phyloP scores from a whole-genome alignment of 1,140 invertebrate species.

The Lamellibrachia luymesi region DNA sequence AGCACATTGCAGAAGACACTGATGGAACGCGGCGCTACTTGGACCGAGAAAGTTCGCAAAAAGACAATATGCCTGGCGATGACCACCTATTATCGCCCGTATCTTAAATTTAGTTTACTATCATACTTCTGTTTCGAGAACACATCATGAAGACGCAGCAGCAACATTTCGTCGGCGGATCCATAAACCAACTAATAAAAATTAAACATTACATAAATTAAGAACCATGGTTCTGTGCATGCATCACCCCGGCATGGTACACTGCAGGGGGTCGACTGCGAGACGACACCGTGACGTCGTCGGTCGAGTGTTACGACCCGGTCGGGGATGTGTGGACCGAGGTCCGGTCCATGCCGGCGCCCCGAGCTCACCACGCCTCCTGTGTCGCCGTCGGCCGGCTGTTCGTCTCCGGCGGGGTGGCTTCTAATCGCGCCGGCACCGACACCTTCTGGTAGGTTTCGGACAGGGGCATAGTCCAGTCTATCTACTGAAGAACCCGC shows the following conservation, averaged over 20 bases:
- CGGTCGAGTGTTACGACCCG: slow-evolving; percentile 44
- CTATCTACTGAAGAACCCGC: too few species aligned
- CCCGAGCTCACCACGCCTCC: slow-evolving; percentile 46
- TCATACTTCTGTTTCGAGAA: too few species aligned
- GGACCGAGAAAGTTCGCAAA: too few species aligned
- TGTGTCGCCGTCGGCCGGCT: slow-evolving; percentile 36
- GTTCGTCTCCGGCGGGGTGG: slow-evolving; percentile 46
- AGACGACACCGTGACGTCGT: slow-evolving; percentile 37
- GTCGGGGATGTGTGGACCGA: slow-evolving; percentile 39
- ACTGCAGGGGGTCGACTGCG: slow-evolving; percentile 40
- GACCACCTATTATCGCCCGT: too few species aligned
- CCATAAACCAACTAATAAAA: too few species aligned
- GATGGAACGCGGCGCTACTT: too few species aligned
- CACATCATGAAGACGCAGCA: too few species aligned
- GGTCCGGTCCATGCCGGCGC: slow-evolving; percentile 34
- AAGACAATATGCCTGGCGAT: too few species aligned
- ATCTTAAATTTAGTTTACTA: too few species aligned
- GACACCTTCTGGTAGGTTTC: slow-evolving; percentile 43
- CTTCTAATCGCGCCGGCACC: slow-evolving; percentile 45
- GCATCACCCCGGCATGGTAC: background rate
- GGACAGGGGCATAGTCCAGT: too few species aligned
- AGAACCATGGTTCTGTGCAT: background rate
- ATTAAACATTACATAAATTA: background rate
- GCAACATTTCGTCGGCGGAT: too few species aligned
- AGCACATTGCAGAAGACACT: too few species aligned